Base-by-base conservation (phyloP, 1,140 invertebrate species). In the Drosophila yakuba region DNA sequence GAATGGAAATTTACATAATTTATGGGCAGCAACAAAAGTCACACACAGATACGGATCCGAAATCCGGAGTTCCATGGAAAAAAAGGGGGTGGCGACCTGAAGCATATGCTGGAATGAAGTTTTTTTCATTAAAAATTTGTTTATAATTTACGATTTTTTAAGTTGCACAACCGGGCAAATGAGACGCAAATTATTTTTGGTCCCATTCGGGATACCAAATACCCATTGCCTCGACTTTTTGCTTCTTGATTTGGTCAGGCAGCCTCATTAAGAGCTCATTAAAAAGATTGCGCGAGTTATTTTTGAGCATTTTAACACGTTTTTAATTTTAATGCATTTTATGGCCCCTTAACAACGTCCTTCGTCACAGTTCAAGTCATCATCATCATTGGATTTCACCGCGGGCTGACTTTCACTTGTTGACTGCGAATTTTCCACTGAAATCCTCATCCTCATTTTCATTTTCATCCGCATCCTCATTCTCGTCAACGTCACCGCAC, bases 301-400 rank as follows among this genome's bases (percentile, higher is more conserved):
- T 63, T 74, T 61, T 47, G 41, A 88, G 48, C 84, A 91, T 90
- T 84, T 90, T 69, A 80, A 91, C 90, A 91, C 90, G 90, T 91
- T 91, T 90, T 85, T 91, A 86, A 90, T 91, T 84, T 90, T 90
- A 88, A 84, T 91, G 80, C 78, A 86, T 78, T 91, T 91, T 91
- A 91, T 90, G 85, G 63, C 38, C 52, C 50, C 80, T 85, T 71
- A 79, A 82, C 74, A 52, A 62, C 43, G 74, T 68, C 58, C 57
- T 63, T 50, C 62, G 50, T 54, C 43, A 58, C 50, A 51, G 54
- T 72, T 56, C 39, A 52, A 41, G 38, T 11, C 15, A 45, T 8
- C n/a, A 20, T 51, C 61, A 45, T 56, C 68, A 57, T 45, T 68
- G 50, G 32, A 41, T 71, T 56, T 56, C n/a, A 62, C 71, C 71